Percentiles rank a stretch among this genome's conserved stretches.
Evolutionary conservation across 1,140 invertebrate genomes (phyloP).

Genomic region (Bombyx mandarina): DNA sequence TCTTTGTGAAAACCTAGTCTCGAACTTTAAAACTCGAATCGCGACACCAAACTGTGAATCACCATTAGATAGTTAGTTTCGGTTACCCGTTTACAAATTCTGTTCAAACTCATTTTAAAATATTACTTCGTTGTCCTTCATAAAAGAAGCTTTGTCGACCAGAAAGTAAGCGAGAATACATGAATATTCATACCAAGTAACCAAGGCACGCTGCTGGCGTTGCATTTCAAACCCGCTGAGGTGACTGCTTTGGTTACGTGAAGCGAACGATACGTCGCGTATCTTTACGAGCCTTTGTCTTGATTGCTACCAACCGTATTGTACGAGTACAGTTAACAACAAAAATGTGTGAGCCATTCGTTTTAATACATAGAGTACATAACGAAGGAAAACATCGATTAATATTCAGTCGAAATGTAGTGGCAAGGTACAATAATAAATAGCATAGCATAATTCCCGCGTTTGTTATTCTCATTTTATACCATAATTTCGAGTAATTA

Average conservation of each 20-base stretch:
- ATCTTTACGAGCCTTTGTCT: constrained; percentile 65
- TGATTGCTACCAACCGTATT: constrained; percentile 50
- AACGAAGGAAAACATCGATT: too few species aligned
- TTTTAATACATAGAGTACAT: too few species aligned
- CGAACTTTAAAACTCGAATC: background rate
- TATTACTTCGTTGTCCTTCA: too few species aligned
- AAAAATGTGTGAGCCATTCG: background rate
- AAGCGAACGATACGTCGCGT: constrained; percentile 46
- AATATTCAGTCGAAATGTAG: too few species aligned
- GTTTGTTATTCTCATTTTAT: too few species aligned
- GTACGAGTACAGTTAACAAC: constrained; percentile 32
- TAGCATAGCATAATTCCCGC: too few species aligned
- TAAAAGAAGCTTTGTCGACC: too few species aligned
- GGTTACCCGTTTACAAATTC: too few species aligned
- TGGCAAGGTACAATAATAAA: too few species aligned
- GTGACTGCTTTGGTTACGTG: constrained; percentile 44
- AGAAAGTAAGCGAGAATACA: background rate
- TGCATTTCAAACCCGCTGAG: constrained; percentile 7
- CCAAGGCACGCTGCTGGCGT: background rate
- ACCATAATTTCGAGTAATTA: too few species aligned
- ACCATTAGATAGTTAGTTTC: background rate
- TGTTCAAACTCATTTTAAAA: too few species aligned
- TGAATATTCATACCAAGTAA: background rate
- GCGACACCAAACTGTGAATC: background rate
- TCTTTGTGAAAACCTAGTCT: too few species aligned